phyloP scores from a whole-genome alignment of 2,113 vertebrate species.

The Trichechus manatus region DNA sequence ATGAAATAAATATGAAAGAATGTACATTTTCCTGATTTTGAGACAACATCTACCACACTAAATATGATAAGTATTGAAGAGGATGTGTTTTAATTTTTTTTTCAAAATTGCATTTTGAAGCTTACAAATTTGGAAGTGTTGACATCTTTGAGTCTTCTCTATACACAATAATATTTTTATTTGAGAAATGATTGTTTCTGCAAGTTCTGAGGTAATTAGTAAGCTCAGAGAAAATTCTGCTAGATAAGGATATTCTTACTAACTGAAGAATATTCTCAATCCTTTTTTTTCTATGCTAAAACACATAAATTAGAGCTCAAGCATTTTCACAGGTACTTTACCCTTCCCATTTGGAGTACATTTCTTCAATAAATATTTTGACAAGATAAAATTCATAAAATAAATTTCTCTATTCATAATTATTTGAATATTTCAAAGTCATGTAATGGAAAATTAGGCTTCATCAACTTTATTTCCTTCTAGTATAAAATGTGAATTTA shows the following conservation, averaged over 20 bases:
- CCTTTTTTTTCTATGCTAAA: not conserved
- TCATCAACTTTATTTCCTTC: constrained; percentile 52
- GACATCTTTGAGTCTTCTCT: not conserved
- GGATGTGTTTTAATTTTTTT: not conserved
- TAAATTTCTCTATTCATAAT: not conserved
- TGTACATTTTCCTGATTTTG: not conserved
- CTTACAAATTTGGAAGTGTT: not conserved
- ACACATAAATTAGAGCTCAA: not conserved
- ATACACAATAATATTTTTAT: not conserved
- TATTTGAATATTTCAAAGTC: constrained; percentile 22
- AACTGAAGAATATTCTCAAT: constrained; percentile 11
- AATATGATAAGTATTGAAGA: not conserved
- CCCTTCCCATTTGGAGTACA: not conserved
- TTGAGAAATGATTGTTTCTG: not conserved
- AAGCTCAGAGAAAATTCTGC: not conserved
- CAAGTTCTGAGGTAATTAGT: not conserved
- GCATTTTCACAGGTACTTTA: not conserved
- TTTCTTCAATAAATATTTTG: constrained; percentile 45
- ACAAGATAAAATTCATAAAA: not conserved
- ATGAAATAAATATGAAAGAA: not conserved
- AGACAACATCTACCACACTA: not conserved
- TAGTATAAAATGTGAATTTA: constrained; percentile 26
- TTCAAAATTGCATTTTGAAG: not conserved
- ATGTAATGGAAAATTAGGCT: not conserved
- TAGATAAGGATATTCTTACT: not conserved